phyloP scores from a whole-genome alignment of 2,888 invertebrate genomes.

The Caenorhabditis doughertyi region DNA sequence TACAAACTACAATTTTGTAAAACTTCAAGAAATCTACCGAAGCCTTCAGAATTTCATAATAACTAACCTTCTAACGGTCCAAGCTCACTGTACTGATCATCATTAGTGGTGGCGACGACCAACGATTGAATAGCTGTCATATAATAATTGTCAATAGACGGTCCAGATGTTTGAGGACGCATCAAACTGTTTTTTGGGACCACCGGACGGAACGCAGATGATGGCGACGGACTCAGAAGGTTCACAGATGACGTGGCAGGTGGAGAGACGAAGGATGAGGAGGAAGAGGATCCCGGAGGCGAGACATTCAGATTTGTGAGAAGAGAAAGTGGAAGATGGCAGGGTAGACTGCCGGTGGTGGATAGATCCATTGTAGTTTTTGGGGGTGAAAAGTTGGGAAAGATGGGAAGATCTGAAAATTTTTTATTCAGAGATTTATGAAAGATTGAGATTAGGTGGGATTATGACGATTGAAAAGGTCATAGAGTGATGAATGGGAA shows the following conservation, averaged over 20 bases:
- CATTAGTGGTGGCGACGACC: slow-evolving; percentile 45
- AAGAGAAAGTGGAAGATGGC: slow-evolving; percentile 35
- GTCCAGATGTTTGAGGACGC: background rate
- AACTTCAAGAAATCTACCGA: background rate
- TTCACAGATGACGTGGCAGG: slow-evolving; percentile 38
- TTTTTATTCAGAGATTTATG: no score
- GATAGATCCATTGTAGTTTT: slow-evolving; percentile 11
- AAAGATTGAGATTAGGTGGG: no score
- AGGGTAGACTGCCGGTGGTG: slow-evolving; percentile 22
- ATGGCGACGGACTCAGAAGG: slow-evolving; percentile 53
- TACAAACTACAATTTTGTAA: background rate
- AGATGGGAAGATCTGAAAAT: no score
- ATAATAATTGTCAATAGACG: slow-evolving; percentile 46
- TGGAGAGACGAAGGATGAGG: slow-evolving; percentile 25
- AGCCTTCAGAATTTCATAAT: background rate
- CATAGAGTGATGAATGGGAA: no score
- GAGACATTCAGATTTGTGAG: slow-evolving; percentile 27
- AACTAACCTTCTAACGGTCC: slow-evolving; percentile 40
- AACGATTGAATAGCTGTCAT: slow-evolving; percentile 61
- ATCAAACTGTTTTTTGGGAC: slow-evolving; percentile 35
- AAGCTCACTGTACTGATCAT: slow-evolving; percentile 39
- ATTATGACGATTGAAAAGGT: no score
- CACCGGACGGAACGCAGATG: slow-evolving; percentile 70
- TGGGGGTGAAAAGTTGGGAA: no score
- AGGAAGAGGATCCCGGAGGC: background rate